Percentiles rank a stretch among this genome's conserved stretches.
Evolutionary conservation across 2,797 vertebrate genomes (phyloP).

Genomic region (Taenioides sp.): DNA sequence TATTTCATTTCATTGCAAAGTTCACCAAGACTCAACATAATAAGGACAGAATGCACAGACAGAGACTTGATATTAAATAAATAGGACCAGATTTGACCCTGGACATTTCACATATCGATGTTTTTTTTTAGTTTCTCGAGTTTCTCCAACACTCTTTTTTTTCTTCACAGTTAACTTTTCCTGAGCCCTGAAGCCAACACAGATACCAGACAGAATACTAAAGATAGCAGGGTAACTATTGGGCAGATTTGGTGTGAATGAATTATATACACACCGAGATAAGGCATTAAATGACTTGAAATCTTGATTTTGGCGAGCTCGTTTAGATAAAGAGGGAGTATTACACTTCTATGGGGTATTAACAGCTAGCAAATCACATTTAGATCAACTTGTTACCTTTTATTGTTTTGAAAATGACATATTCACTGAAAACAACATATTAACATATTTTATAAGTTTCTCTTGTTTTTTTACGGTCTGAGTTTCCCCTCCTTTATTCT

Average conservation of each 20-base stretch:
- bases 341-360: no score
- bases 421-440: no score
- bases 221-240: not conserved
- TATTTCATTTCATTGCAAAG: no score
- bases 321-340: no score
- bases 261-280: not conserved
- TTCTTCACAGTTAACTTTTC: conserved; percentile 39
- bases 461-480: no score
- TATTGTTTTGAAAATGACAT: no score
- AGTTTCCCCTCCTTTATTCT: no score
- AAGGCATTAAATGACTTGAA: not conserved
- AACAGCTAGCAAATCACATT: no score
- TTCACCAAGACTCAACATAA: not conserved
- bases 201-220: conserved; percentile 9
- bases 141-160: conserved; percentile 18
- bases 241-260: not conserved
- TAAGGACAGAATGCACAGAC: not conserved
- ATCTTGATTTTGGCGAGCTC: not conserved
- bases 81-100: not conserved
- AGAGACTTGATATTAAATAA: not conserved
- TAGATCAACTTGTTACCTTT: no score
- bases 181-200: conserved; percentile 49
- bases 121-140: conserved; percentile 8
- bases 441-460: no score
- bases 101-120: conserved; percentile 7